These are phyloP conservation scores for Theristicus caerulescens DNA, from an alignment of 2,113 vertebrate species.

Conservation along the genomic window DNA sequence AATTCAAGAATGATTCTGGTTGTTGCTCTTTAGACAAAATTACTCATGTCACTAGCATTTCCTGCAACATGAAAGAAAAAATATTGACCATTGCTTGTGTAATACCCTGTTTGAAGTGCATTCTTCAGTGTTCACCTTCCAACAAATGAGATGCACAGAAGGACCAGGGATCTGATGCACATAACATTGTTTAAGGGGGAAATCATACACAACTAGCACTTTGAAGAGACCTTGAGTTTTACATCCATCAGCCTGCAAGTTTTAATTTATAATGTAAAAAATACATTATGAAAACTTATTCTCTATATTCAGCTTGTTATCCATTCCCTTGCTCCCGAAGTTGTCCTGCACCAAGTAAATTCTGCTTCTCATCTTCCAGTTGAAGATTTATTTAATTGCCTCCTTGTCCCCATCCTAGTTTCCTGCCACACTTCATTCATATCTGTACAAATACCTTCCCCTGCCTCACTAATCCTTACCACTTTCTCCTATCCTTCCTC, in stretches of 20 bases:
- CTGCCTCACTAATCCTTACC: background rate
- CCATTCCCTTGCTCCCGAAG: background rate
- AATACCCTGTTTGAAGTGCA: background rate
- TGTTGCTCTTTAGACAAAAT: background rate
- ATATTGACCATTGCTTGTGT: accelerated
- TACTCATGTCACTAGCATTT: accelerated
- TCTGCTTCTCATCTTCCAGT: background rate
- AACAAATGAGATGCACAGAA: background rate
- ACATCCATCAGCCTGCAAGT: background rate
- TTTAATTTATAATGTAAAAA: background rate
- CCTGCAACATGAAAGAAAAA: background rate
- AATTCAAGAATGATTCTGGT: background rate
- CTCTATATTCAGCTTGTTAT: background rate
- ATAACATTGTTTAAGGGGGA: background rate
- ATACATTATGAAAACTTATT: background rate
- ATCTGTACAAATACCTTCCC: background rate
- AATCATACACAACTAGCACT: background rate
- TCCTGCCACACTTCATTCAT: background rate
- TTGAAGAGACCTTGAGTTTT: background rate
- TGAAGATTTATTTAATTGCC: background rate
- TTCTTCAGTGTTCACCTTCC: background rate
- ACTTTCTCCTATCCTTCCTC: background rate
- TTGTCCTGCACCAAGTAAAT: background rate
- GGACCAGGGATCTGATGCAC: background rate
- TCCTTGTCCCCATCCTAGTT: background rate